Evolutionary conservation across 2,888 invertebrate genomes (phyloP).

Genomic region (Petrolisthes manimaculis): DNA sequence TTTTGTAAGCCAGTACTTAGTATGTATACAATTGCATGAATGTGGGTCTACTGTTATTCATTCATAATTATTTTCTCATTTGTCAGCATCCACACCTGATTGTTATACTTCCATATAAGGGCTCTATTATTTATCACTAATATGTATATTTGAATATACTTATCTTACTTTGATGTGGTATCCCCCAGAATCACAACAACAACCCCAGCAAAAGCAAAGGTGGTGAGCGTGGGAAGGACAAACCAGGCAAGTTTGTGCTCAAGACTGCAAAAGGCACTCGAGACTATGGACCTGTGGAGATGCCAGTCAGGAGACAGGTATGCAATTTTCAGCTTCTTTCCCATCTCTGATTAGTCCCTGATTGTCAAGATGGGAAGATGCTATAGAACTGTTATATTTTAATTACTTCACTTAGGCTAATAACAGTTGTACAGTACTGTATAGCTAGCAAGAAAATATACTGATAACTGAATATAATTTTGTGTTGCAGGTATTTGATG

Average conservation of each 20-base stretch:
- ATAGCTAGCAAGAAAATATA: neutral
- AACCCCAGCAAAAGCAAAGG: slow-evolving; percentile 4
- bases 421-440: neutral
- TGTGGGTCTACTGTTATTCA: too few species aligned
- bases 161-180: neutral
- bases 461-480: neutral
- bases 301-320: slow-evolving; percentile 84
- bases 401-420: neutral
- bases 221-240: slow-evolving; percentile 23
- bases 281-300: slow-evolving; percentile 94
- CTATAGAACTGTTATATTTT: neutral
- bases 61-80: too few species aligned
- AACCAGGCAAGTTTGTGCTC: slow-evolving; percentile 67
- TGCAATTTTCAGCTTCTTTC: neutral
- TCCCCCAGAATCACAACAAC: neutral
- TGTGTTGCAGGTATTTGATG: slow-evolving; percentile 75
- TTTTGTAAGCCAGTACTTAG: too few species aligned
- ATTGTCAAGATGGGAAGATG: neutral
- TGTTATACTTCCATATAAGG: too few species aligned
- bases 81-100: too few species aligned
- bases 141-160: neutral
- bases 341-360: neutral
- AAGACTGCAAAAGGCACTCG: slow-evolving; percentile 79
- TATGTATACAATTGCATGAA: too few species aligned
- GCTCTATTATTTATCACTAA: neutral